Evolutionary conservation across 2,797 vertebrate species (phyloP), one percentile per base, ranked within the genome.

Genomic region (Acanthurus tractus): DNA sequence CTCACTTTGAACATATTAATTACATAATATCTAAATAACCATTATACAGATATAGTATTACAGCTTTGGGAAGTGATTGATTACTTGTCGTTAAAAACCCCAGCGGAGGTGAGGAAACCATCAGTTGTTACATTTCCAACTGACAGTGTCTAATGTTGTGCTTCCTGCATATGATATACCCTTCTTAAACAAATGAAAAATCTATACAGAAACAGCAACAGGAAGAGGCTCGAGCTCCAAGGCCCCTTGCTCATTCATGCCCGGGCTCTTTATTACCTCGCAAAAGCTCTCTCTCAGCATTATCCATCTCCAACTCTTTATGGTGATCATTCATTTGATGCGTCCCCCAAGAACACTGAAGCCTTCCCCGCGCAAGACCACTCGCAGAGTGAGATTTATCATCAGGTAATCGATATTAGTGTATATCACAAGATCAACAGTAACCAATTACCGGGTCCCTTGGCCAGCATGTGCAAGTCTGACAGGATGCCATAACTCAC

Each of bases 161-260:
- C 76, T 89, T 90, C 84, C 82, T 81, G 82, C 67, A 63, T 86
- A 73, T 85, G 81, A 86, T 79, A 76, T 34, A 23, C 75, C 63
- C 70, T 59, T 48, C 71, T 83, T 87, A 87, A 92, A 90, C 82
- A 90, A 93, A 89, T 92, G 82, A 78, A 90, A 91, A 93, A 94
- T 95, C 93, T 76, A 93, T 94, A 86, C 45, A 18, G 77, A 89
- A 86, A 91, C 90, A 86, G 87, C 85, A 85, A 81, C 85, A 90
- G 88, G 90, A 92, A 86, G 86, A 65, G 74, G 53, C 57, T 69
- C 10, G 14, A 65, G 38, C 69, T 52, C 38, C 12, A 50, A 52
- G 59, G 69, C 70, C 62, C 42, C 81, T 55, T 58, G 46, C 79
- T 89, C 76, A 77, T 86, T 78, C 79, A 46, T 45, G 14, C 56